phyloP scores from a whole-genome alignment of 2,797 vertebrate species.

The Varecia variegata region DNA sequence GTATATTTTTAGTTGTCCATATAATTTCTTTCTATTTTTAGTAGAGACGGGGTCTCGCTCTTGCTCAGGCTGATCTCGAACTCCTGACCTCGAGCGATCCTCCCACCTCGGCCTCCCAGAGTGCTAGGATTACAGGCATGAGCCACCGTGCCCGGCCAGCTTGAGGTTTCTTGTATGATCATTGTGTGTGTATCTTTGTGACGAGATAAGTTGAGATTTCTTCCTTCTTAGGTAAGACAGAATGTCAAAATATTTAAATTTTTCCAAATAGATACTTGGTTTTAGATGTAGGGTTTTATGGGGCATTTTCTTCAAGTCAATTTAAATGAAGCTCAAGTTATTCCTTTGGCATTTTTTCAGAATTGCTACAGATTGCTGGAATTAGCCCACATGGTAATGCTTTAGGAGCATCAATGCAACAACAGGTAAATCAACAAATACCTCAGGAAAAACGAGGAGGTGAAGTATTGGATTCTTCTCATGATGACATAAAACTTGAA shows the following conservation, averaged over 20 bases:
- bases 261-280: not conserved
- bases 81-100: no score
- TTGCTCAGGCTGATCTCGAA: no score
- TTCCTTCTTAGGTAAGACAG: slow-evolving; percentile 35
- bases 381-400: slow-evolving; percentile 97
- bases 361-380: slow-evolving; percentile 96
- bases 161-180: not conserved
- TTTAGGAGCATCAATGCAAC: slow-evolving; percentile 96
- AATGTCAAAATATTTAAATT: slow-evolving; percentile 25
- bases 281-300: slow-evolving; percentile 21
- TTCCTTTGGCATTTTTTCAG: slow-evolving; percentile 79
- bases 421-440: slow-evolving; percentile 94
- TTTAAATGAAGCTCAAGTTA: not conserved
- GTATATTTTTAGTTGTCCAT: no score
- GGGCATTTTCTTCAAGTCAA: not conserved
- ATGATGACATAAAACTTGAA: slow-evolving; percentile 95
- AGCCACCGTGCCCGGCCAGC: no score
- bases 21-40: no score
- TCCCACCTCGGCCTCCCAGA: no score
- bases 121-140: no score
- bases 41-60: no score
- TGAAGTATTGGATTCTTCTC: slow-evolving; percentile 94
- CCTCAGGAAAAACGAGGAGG: slow-evolving; percentile 95
- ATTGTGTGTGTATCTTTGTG: slow-evolving; percentile 7
- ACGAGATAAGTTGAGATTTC: not conserved